Base-by-base conservation (phyloP, 2,797 vertebrate genomes). In the Perodicticus potto region DNA sequence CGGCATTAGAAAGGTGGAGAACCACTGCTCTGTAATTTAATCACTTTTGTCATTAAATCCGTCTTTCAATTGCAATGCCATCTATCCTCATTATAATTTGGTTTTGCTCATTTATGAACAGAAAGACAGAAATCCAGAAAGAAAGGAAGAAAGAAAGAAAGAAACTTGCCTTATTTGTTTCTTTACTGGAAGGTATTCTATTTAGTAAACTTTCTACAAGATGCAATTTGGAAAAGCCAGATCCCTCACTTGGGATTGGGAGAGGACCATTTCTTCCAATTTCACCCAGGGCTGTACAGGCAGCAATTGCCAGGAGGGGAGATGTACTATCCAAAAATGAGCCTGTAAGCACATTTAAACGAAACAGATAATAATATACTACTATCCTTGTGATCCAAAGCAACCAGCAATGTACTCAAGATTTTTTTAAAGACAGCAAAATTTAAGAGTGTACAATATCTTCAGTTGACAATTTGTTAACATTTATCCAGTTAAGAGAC, bases 111-210 rank as follows among this genome's bases (percentile, higher is more conserved):
- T 65, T 90, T 49, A 55, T 32, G n/a, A 95, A 74, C 7, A 80
- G 6, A 83, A 78, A 95, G 14, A 94, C 9, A 69, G 25, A 82
- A 92, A 76, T 93, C 37, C 29, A 92, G 10, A 70, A 94, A 22
- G 20, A 22, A 96, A 97, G 37, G 4, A 0, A 72, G 93, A 82
- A 27, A 45, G 32, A 20, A 43, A 40, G 40, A 40, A 40, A 94
- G 0, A 96, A 89, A 88, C 96, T 98, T 98, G 99, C 99, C 99
- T 99, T 99, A 91, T 99, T 98, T 95, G 98, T 99, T 98, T 99
- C 99, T 97, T 99, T 99, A 98, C 99, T 99, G 59, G 99, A 99
- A 45, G 99, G 99, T 96, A 99, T 99, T 97, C 99, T 99, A 49
- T 99, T 98, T 72, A 99, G 97, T 95, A 99, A 98, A 96, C 99